A percentile compares a stretch with the other conserved stretches of the same genome.
These are phyloP conservation scores for Pangasius krempfi DNA, from an alignment of 2,797 vertebrate genomes.

Conservation along the genomic window DNA sequence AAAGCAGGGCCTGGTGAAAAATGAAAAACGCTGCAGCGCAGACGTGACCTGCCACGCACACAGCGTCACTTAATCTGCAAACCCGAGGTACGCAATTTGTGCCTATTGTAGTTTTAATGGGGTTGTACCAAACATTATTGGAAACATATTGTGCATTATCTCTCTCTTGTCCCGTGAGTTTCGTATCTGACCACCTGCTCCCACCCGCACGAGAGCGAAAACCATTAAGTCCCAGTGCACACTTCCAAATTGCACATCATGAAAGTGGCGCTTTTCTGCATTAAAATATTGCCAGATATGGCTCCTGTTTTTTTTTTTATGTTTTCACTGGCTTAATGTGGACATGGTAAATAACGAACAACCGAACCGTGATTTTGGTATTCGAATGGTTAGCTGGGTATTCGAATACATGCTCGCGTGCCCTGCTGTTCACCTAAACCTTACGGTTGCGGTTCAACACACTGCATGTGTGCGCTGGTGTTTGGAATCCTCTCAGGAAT, in stretches of 20 bases:
- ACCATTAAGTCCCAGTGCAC: not conserved
- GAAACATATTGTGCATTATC: slow-evolving; percentile 9
- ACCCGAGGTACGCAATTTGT: not conserved
- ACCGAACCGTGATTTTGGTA: not conserved
- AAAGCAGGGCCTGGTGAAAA: not conserved
- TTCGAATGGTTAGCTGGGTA: not conserved
- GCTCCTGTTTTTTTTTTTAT: not conserved
- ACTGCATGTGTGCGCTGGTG: not conserved
- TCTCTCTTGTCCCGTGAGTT: not conserved
- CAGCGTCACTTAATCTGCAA: slow-evolving; percentile 4
- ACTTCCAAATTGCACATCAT: not conserved
- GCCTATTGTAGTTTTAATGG: slow-evolving; percentile 17
- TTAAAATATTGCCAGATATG: not conserved
- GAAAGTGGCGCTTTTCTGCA: not conserved
- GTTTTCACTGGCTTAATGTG: not conserved
- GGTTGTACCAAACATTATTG: slow-evolving; percentile 2
- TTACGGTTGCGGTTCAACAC: not conserved
- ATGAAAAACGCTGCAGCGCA: not conserved
- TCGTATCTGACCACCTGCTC: slow-evolving; percentile 2
- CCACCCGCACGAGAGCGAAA: not conserved
- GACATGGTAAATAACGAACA: not conserved
- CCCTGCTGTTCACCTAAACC: not conserved
- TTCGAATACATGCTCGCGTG: not conserved
- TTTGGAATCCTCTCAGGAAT: not conserved
- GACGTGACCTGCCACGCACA: not conserved